A percentile compares a stretch with the other conserved stretches of the same genome.
Evolutionary conservation across 2,888 invertebrate species (phyloP).

Genomic region (Teinopalpus imperialis): DNA sequence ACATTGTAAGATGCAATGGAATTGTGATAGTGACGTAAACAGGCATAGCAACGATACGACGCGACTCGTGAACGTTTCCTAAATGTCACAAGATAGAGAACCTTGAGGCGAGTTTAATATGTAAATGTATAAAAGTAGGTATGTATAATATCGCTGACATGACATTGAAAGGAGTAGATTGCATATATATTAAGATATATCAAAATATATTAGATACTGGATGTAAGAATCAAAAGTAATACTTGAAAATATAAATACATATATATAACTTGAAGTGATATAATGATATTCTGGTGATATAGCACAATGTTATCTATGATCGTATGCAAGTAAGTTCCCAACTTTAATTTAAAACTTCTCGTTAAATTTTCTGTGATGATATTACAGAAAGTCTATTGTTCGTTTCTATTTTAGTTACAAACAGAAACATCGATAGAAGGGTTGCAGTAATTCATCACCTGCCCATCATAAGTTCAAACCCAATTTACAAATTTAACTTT

Average conservation of each 20-base stretch:
- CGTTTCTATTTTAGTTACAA: too few species aligned
- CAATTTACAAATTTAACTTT: too few species aligned
- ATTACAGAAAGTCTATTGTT: not conserved
- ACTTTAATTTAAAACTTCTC: constrained; percentile 1
- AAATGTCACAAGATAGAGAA: constrained; percentile 27
- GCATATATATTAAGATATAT: constrained; percentile 52
- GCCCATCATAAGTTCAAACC: constrained; percentile 23
- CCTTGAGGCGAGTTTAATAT: constrained; percentile 26
- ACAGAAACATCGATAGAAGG: not conserved
- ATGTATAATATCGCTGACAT: constrained; percentile 28
- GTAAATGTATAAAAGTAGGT: constrained; percentile 27
- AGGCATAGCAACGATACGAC: constrained; percentile 19
- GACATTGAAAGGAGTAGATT: constrained; percentile 44
- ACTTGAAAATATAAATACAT: constrained; percentile 14
- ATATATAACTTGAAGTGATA: constrained; percentile 7
- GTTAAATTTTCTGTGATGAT: not conserved
- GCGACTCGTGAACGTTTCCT: constrained; percentile 14
- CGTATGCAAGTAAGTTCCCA: not conserved
- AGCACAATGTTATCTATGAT: constrained; percentile 14
- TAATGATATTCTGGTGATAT: constrained; percentile 21
- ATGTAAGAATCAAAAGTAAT: constrained; percentile 2
- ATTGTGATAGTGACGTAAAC: constrained; percentile 22
- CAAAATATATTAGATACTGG: constrained; percentile 4
- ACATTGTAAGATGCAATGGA: constrained; percentile 5
- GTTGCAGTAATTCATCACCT: constrained; percentile 25